Evolutionary conservation across 2,113 vertebrate genomes (phyloP).

Genomic region (Halcyon senegalensis): DNA sequence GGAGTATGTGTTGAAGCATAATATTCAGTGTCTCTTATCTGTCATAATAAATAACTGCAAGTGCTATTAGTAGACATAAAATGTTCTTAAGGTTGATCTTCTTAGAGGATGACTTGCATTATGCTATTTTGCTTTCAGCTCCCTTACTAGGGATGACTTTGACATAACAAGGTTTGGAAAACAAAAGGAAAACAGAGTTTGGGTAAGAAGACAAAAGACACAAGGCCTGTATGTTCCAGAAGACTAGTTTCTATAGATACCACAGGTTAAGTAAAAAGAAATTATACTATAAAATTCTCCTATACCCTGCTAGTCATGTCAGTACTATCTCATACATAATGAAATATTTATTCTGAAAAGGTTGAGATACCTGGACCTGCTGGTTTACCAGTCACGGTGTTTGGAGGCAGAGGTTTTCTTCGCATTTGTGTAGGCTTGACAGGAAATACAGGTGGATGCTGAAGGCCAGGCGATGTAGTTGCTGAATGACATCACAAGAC

Average conservation of each 20-base stretch:
- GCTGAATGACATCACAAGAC: slow-evolving; percentile 53
- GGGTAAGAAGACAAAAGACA: neutral
- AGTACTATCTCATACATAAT: neutral
- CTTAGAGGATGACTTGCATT: neutral
- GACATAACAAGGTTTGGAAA: neutral
- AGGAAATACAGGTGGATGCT: slow-evolving; percentile 45
- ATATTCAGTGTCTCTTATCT: neutral
- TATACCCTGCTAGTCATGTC: neutral
- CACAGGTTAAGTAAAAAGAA: neutral
- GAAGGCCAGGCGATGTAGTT: slow-evolving; percentile 41
- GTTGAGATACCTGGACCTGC: slow-evolving; percentile 73
- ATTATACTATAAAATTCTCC: neutral
- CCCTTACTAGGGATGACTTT: neutral
- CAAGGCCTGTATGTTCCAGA: neutral
- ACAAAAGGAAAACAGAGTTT: neutral
- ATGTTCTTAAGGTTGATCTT: neutral
- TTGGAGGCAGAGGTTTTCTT: slow-evolving; percentile 77
- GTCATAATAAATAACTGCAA: neutral
- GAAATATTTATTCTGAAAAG: neutral
- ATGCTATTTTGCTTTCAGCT: neutral
- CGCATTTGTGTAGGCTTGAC: slow-evolving; percentile 62
- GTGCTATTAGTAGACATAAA: neutral
- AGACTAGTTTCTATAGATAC: neutral
- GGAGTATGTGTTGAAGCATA: neutral
- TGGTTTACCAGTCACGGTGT: slow-evolving; percentile 78